These are phyloP conservation scores for Melanophora roralis DNA, from an alignment of 2,888 invertebrate genomes.

Conservation along the genomic window DNA sequence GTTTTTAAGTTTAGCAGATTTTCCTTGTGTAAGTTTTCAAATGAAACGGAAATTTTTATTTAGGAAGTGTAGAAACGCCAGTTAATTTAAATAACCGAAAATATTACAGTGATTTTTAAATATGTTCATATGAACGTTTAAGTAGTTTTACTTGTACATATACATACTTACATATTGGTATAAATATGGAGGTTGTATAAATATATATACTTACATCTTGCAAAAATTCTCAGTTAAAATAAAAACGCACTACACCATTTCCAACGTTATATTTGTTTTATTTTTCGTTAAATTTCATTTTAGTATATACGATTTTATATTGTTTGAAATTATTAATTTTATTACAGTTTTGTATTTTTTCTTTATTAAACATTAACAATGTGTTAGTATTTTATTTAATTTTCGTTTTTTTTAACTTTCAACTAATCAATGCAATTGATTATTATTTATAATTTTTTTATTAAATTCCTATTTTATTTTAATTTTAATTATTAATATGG, in stretches of 20 bases:
- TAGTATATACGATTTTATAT: slow-evolving; percentile 30
- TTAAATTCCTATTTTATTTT: slow-evolving; percentile 5
- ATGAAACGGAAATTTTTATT: no score
- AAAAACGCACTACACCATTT: slow-evolving; percentile 21
- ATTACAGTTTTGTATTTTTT: slow-evolving; percentile 54
- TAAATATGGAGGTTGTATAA: no score
- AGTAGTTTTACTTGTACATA: no score
- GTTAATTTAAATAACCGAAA: no score
- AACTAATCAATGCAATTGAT: slow-evolving; percentile 57
- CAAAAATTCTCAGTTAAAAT: not conserved
- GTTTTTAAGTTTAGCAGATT: no score
- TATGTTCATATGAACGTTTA: no score
- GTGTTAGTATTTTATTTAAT: slow-evolving; percentile 40
- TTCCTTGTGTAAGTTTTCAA: no score
- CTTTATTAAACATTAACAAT: slow-evolving; percentile 53
- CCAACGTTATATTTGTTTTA: slow-evolving; percentile 44
- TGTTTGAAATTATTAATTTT: slow-evolving; percentile 47
- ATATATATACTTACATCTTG: not conserved
- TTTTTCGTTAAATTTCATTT: slow-evolving; percentile 49
- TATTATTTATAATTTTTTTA: slow-evolving; percentile 56
- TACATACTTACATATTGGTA: no score
- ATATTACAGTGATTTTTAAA: no score
- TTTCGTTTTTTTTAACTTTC: slow-evolving; percentile 41
- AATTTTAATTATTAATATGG: slow-evolving; percentile 58
- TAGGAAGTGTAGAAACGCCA: no score